phyloP scores from a whole-genome alignment of 2,113 vertebrate genomes.

The Malaclemys terrapin region DNA sequence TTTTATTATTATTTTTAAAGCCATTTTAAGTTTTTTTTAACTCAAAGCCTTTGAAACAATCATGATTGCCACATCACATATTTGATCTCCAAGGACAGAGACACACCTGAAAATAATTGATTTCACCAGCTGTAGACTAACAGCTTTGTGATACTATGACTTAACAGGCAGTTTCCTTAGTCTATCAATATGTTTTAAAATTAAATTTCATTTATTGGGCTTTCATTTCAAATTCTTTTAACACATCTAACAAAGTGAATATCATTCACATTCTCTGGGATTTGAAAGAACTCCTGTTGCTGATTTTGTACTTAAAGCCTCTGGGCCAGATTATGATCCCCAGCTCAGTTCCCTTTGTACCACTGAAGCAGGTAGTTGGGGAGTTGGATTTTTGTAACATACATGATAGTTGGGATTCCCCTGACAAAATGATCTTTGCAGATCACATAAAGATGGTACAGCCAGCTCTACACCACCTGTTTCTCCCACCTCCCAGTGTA shows the following conservation, averaged over 20 bases:
- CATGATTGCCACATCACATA: neutral
- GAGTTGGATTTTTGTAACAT: neutral
- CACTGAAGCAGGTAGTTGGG: neutral
- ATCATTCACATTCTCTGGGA: neutral
- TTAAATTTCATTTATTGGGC: neutral
- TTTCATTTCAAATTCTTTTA: neutral
- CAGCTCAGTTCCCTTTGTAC: neutral
- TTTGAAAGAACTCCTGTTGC: neutral
- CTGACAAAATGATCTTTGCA: neutral
- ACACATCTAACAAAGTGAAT: neutral
- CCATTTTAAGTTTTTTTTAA: neutral
- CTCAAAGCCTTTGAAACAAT: neutral
- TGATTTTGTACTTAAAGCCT: neutral
- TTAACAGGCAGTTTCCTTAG: neutral
- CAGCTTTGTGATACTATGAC: neutral
- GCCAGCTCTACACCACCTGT: neutral
- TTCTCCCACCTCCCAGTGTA: neutral
- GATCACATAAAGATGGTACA: neutral
- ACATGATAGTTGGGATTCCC: neutral
- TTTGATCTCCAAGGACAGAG: neutral
- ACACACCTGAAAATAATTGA: neutral
- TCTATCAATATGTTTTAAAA: neutral
- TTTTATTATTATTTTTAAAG: neutral
- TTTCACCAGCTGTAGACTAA: neutral
- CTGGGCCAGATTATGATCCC: fast-evolving